These are phyloP conservation scores for Apamea epomidion DNA, from an alignment of 2,888 invertebrate species.

Conservation along the genomic window DNA sequence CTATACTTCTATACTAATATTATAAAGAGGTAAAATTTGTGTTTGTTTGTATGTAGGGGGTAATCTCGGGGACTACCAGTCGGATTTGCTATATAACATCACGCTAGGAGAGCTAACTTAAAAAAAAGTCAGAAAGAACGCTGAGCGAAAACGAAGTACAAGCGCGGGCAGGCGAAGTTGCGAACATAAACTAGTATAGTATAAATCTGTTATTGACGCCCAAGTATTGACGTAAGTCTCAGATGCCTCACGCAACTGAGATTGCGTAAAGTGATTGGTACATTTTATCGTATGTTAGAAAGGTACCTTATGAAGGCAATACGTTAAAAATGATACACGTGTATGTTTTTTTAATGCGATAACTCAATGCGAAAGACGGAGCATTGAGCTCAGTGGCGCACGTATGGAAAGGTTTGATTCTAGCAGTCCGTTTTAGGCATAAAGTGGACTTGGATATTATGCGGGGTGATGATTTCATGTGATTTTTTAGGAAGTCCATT, in stretches of 20 bases:
- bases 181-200: background rate
- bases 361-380: background rate
- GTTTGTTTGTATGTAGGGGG: too few species aligned
- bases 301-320: background rate
- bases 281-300: background rate
- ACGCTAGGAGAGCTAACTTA: too few species aligned
- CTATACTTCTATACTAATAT: too few species aligned
- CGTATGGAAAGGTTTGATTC: background rate
- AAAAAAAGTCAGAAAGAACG: too few species aligned
- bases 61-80: too few species aligned
- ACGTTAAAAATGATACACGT: background rate
- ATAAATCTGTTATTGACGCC: constrained; percentile 38
- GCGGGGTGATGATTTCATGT: background rate
- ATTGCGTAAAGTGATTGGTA: constrained; percentile 28
- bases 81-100: too few species aligned
- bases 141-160: too few species aligned
- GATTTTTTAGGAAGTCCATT: background rate
- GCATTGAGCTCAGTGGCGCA: background rate
- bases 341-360: background rate
- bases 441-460: background rate
- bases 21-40: too few species aligned
- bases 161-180: too few species aligned
- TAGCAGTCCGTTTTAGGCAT: background rate
- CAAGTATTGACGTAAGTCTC: constrained; percentile 26
- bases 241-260: constrained; percentile 8